Base-by-base conservation (phyloP, 2,797 vertebrate species). In the Phrynocephalus guinanensis region DNA sequence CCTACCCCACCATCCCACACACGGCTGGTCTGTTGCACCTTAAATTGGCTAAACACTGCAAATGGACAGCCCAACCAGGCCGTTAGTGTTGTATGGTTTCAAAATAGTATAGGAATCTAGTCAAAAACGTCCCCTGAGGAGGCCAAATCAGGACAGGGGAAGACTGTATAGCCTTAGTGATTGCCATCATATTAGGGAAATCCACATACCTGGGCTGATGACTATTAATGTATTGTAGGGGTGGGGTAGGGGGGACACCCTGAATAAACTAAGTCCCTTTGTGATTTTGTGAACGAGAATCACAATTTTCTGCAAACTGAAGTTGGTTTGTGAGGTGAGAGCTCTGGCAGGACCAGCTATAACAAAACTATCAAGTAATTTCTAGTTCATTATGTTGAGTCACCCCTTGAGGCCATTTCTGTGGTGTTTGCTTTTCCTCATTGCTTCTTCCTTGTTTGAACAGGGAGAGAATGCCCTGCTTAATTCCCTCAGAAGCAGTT, bases 311-410 rank as follows among this genome's bases (percentile, higher is more conserved):
- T 93, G 89, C 87, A 92, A 92, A 86, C 63, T 88, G 86, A 94
- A 92, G 93, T 20, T 89, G 71, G 80, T 73, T 88, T 91, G 73
- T 10, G 90, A 95, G 90, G 89, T 91, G 86, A 93, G 91, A 95
- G 78, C 44, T 52, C 78, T 83, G 88, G 88, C 91, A 91, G 76
- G 24, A 93, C 89, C 94, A 91, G 90, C 82, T 91, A 85, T 84
- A 93, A 90, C 44, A 81, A 86, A 84, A 90, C 89, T 90, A 94
- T 88, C 90, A 87, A 90, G 68, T 87, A 90, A 92, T 94, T 95
- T 95, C 93, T 93, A 90, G 90, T 94, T 95, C 85, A 95, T 96
- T 93, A 89, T 93, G 86, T 82, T 92, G 80, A 92, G 89, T 22
- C 73, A 88, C 94, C 94, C 93, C 95, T 90, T 22, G 87, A 92